Evolutionary conservation across 2,113 vertebrate species (phyloP), one percentile per base, ranked within the genome.

Genomic region (Triplophysa dalaica): DNA sequence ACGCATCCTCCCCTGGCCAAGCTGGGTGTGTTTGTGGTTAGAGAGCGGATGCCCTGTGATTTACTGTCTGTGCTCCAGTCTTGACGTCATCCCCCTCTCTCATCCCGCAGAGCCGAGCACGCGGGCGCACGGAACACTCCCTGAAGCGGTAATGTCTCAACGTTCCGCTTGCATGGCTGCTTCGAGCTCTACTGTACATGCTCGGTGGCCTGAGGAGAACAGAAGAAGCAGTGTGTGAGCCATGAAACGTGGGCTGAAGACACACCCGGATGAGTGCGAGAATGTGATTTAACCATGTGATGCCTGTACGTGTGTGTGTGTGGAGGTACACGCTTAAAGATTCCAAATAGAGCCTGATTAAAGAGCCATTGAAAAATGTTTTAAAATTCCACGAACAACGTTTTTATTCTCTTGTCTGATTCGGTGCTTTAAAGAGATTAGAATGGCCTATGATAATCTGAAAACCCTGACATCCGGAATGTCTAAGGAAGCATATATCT

Each of bases 61-160:
- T 91, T 90, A 90, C 77, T 75, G 78, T 80, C 86, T 89, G 78
- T 79, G 81, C 85, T 87, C 73, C 78, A 89, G 82, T 82, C 86
- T 81, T 84, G 81, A 82, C 77, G 75, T 70, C 85, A 79, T 76
- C 58, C 67, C 82, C 70, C 85, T 86, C 33, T 77, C 77, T 81
- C 66, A 67, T 78, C 70, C 50, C 33, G 26, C 63, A 70, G 76
- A 83, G 67, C 54, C 29, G 3, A 77, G 78, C 61, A 74, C 80
- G 78, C 66, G 78, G 77, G 45, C 62, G 19, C 60, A 50, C 83
- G 33, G 33, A 83, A 85, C 81, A 78, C 62, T 52, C 78, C 80
- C 77, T 81, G 77, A 14, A 75, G 73, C 64, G 66, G 77, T 86
- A 83, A 67, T 21, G 77, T 89, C 81, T 80, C 84, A 83, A 77